Evolutionary conservation across 2,113 vertebrate species (phyloP), one percentile per base, ranked within the genome.

Genomic region (Pterocles gutturalis): DNA sequence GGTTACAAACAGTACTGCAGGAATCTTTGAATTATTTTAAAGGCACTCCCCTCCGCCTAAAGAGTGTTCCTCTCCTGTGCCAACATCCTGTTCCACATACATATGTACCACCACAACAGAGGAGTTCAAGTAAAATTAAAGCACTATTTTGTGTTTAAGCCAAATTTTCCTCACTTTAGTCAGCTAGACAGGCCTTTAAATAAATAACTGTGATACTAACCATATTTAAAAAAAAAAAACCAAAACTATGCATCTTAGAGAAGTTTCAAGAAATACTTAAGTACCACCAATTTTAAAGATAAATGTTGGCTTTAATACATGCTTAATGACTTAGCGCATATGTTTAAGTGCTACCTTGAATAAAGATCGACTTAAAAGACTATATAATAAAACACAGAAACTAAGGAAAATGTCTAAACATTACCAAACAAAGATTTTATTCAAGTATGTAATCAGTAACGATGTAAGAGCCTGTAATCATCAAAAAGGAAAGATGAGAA

Each of bases 221-320:
- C 41, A 87, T 34, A 54, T 18, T 41, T 5, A 41, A 41, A 46
- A 89, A 95, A 78, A 45, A 45, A 93, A 87, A 89, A 78, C 36
- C 22, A 53, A 9, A 85, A 65, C 62, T 38, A 95, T 11, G 45
- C 33, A 61, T 53, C 49, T 91, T 95, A 89, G 61, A 64, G 34
- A 82, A 86, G 41, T n/a, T 82, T 57, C 69, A 95, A 95, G 70
- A 84, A 93, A 95, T 41, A 83, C n/a, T 82, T 76, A 82, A 95
- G 57, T 51, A 79, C 31, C 53, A 91, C 11, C 61, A 46, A 24
- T 45, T 69, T 70, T 69, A 43, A 95, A 93, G 70, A 73, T 33
- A 93, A 94, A 86, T 36, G 88, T 13, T 85, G 54, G 66, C 62
- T 93, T 80, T 76, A 82, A 71, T 0, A 2, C 24, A 70, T 21